Conservation (phyloP, 2,113 vertebrate genomes). For the Pachypanchax playfairii region DNA sequence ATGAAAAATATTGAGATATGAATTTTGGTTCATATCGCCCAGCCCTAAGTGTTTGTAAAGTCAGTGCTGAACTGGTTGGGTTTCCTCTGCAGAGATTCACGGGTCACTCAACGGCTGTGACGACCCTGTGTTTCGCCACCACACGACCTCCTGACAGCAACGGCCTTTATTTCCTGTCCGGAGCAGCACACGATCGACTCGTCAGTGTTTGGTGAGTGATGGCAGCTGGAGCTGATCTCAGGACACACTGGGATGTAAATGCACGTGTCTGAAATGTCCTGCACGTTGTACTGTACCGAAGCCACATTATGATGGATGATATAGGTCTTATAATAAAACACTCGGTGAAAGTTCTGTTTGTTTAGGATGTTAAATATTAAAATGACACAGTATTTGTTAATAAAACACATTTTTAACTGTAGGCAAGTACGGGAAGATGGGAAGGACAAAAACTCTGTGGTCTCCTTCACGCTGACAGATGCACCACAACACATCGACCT, state of each 20-base stretch:
- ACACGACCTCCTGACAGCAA: slow-evolving; percentile 87
- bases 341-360: no score
- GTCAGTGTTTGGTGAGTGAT: slow-evolving; percentile 93
- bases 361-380: no score
- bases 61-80: neutral
- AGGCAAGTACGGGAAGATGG: slow-evolving; percentile 96
- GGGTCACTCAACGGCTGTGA: slow-evolving; percentile 92
- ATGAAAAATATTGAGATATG: no score
- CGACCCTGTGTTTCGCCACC: slow-evolving; percentile 90
- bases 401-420: neutral
- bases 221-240: neutral
- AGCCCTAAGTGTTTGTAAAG: no score
- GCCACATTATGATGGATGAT: neutral
- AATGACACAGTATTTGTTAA: neutral
- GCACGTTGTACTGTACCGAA: neutral
- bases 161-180: slow-evolving; percentile 95
- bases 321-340: no score
- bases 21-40: no score
- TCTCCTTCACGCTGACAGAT: slow-evolving; percentile 93
- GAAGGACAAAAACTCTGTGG: slow-evolving; percentile 93
- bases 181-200: slow-evolving; percentile 90
- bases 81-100: slow-evolving; percentile 88
- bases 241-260: neutral
- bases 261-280: neutral
- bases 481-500: slow-evolving; percentile 90